Evolutionary conservation across 2,113 vertebrate genomes (phyloP).

Genomic region (Bufo gargarizans): DNA sequence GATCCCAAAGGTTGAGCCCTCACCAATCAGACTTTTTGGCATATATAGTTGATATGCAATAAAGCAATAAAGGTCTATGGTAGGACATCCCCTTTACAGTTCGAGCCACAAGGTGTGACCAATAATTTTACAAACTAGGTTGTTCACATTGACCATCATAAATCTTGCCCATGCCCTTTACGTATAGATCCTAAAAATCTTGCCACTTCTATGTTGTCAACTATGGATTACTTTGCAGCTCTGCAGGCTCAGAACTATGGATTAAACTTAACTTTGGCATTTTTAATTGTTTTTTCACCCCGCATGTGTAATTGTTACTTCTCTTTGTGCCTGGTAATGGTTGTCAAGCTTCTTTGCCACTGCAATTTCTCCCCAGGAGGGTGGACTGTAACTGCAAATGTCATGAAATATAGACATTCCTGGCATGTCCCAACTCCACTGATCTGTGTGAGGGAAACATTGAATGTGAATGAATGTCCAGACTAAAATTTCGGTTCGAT

Average conservation of each 20-base stretch:
- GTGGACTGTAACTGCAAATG: background rate
- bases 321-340: background rate
- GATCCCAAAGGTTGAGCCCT: no score
- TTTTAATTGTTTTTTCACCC: background rate
- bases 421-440: background rate
- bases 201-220: background rate
- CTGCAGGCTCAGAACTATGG: background rate
- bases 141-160: no score
- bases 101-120: no score
- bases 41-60: no score
- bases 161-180: no score
- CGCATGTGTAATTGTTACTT: background rate
- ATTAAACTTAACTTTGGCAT: background rate
- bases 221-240: background rate
- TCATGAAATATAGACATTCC: background rate
- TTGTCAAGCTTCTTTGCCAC: background rate
- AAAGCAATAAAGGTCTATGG: no score
- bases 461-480: background rate
- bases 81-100: no score
- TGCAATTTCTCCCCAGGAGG: slow-evolving; percentile 11
- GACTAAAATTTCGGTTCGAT: background rate
- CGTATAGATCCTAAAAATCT: background rate
- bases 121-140: no score
- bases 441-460: background rate
- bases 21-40: no score